phyloP scores from a whole-genome alignment of 2,888 invertebrate genomes.

The Eupithecia tripunctaria region DNA sequence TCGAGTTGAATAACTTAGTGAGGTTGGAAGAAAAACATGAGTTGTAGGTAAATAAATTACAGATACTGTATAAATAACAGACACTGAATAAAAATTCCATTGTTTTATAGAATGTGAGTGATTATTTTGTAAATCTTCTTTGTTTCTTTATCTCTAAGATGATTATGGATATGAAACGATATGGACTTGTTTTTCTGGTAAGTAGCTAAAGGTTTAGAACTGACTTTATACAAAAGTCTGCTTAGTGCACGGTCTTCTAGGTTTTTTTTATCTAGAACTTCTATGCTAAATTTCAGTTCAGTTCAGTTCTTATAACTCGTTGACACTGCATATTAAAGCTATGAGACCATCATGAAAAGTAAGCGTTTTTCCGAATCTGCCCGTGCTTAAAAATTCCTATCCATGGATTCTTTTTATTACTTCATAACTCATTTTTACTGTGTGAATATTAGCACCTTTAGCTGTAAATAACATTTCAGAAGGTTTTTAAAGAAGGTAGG shows the following conservation, averaged over 20 bases:
- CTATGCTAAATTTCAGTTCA: background rate
- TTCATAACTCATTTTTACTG: conserved; percentile 1
- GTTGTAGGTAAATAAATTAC: conserved; percentile 2
- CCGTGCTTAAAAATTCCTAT: background rate
- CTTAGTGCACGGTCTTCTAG: background rate
- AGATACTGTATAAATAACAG: background rate
- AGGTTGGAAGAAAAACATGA: conserved; percentile 5
- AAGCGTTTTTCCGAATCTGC: background rate
- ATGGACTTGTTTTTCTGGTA: background rate
- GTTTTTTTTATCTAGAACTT: background rate
- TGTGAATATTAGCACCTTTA: background rate
- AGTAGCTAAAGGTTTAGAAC: background rate
- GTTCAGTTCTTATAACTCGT: background rate
- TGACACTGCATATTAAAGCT: background rate
- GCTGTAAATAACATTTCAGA: conserved; percentile 2
- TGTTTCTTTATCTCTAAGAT: background rate
- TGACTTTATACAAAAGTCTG: background rate
- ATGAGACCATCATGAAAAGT: background rate
- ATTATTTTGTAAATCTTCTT: background rate
- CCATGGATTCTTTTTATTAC: background rate
- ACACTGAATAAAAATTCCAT: background rate
- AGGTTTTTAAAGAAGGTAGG: background rate
- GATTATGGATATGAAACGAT: no score
- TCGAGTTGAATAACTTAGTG: conserved; percentile 4
- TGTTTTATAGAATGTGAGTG: background rate